Evolutionary conservation across 2,888 invertebrate genomes (phyloP).

Genomic region (Andrena flavipes): DNA sequence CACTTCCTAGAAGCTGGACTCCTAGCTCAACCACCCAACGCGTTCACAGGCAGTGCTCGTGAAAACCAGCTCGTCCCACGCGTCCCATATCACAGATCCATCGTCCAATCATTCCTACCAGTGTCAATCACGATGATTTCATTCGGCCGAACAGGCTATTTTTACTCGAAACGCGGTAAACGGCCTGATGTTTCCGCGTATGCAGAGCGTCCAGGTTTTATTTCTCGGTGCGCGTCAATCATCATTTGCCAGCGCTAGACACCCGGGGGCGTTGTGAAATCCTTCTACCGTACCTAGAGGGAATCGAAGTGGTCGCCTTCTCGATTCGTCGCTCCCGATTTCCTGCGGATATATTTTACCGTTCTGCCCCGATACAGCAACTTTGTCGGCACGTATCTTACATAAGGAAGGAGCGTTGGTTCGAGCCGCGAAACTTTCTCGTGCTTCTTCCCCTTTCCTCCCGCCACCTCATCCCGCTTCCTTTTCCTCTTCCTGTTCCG

Average conservation of each 20-base stretch:
- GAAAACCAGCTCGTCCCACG: not conserved
- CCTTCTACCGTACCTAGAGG: conserved; percentile 23
- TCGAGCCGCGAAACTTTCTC: conserved; percentile 65
- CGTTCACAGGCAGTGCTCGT: not conserved
- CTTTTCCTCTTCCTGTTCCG: not conserved
- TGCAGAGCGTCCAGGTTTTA: not conserved
- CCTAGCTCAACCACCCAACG: not conserved
- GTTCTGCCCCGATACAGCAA: conserved; percentile 43
- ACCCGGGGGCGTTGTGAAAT: conserved; percentile 36
- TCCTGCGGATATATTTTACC: conserved; percentile 61
- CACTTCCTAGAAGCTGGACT: no score
- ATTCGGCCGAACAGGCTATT: not conserved
- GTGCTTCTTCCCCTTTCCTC: conserved; percentile 6
- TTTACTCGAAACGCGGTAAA: not conserved
- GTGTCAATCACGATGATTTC: conserved; percentile 1
- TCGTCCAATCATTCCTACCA: not conserved
- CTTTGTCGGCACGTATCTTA: conserved; percentile 64
- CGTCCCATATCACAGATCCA: not conserved
- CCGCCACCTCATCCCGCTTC: not conserved
- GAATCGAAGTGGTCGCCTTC: conserved; percentile 58
- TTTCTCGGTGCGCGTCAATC: conserved; percentile 27
- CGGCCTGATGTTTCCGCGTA: not conserved
- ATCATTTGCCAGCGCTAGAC: conserved; percentile 31
- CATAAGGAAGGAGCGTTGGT: conserved; percentile 57
- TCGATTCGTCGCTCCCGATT: conserved; percentile 59